These are phyloP conservation scores for Plumapathes pennacea DNA, from an alignment of 92 coral and sea anemone species.

Conservation along the genomic window DNA sequence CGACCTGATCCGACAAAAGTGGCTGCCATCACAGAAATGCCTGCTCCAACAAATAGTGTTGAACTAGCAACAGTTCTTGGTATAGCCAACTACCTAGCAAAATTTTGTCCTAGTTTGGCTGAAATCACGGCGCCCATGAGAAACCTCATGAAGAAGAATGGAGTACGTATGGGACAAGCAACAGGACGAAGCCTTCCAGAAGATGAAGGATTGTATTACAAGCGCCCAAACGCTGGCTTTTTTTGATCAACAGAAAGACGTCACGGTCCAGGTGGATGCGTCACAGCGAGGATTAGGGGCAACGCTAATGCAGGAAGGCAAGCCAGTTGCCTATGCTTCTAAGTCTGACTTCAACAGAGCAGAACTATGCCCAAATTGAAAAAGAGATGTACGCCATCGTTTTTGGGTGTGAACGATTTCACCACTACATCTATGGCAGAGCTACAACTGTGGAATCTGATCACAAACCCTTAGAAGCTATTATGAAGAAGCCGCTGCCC, in stretches of 20 bases:
- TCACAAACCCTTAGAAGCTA: background rate
- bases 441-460: background rate
- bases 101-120: conserved; percentile 6
- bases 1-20: conserved; percentile 10
- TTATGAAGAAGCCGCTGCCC: background rate
- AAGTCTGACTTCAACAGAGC: background rate
- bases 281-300: background rate
- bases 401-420: conserved; percentile 1
- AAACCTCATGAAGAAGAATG: background rate
- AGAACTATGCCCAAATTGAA: conserved; percentile 1
- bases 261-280: background rate
- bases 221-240: background rate
- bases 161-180: background rate
- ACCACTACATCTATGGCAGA: background rate
- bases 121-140: conserved; percentile 17
- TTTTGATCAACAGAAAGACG: background rate
- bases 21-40: no score
- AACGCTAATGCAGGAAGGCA: background rate
- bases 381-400: conserved; percentile 12
- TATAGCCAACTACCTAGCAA: conserved; percentile 21
- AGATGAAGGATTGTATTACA: background rate
- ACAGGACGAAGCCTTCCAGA: background rate
- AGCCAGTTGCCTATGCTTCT: conserved; percentile 10
- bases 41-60: background rate
- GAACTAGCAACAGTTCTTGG: conserved; percentile 1